Evolutionary conservation across 2,797 vertebrate species (phyloP).

Genomic region (Myotis pilosus): DNA sequence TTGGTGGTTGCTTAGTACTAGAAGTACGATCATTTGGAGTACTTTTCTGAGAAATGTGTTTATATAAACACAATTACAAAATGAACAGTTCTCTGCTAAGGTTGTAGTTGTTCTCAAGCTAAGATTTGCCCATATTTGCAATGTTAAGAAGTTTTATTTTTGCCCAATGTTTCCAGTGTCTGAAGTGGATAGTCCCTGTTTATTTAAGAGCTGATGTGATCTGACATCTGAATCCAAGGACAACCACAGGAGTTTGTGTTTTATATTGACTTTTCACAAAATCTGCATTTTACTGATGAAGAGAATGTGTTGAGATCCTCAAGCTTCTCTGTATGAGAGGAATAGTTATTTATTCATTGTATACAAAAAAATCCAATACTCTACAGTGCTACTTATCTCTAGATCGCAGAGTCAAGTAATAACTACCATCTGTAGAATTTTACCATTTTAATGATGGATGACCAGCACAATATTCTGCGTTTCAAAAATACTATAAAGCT

Average conservation of each 20-base stretch:
- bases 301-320: conserved; percentile 37
- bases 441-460: conserved; percentile 52
- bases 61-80: neutral
- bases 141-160: conserved; percentile 26
- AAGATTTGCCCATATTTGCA: neutral
- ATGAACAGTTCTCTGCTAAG: neutral
- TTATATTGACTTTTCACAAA: conserved; percentile 58
- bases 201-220: conserved; percentile 18
- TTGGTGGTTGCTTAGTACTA: neutral
- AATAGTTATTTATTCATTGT: conserved; percentile 44
- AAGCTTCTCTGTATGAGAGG: conserved; percentile 31
- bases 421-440: conserved; percentile 37
- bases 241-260: neutral
- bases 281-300: conserved; percentile 56
- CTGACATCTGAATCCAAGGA: conserved; percentile 45
- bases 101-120: neutral
- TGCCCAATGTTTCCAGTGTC: neutral
- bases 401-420: neutral
- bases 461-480: conserved; percentile 24
- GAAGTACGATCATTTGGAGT: neutral
- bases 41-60: neutral
- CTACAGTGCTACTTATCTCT: neutral
- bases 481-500: conserved; percentile 46
- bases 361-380: conserved; percentile 11
- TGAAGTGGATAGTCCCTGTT: neutral